Percentiles rank a stretch among this genome's conserved stretches.
Evolutionary conservation across 2,888 invertebrate species (phyloP).

Genomic region (Scotopteryx bipunctaria): DNA sequence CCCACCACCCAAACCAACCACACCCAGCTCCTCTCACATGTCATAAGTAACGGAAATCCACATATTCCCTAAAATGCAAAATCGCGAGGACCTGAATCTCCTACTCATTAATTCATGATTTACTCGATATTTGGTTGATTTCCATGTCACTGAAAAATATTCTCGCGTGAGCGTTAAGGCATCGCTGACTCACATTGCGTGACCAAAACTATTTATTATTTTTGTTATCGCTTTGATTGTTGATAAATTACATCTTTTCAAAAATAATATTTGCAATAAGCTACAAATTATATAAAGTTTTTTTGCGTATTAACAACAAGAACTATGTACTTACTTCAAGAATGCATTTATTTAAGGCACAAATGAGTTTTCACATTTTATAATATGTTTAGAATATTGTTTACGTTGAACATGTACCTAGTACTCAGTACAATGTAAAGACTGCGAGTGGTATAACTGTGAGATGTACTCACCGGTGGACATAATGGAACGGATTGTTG

Average conservation of each 20-base stretch:
- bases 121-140: background rate
- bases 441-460: slow-evolving; percentile 16
- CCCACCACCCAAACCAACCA: no score
- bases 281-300: no score
- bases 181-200: slow-evolving; percentile 3
- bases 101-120: background rate
- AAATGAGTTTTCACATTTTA: slow-evolving; percentile 5
- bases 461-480: slow-evolving; percentile 1
- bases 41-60: slow-evolving; percentile 5
- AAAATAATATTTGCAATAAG: no score
- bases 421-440: slow-evolving; percentile 7
- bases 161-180: slow-evolving; percentile 1
- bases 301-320: background rate
- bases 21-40: no score
- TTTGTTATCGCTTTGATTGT: background rate
- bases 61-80: background rate
- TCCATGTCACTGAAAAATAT: background rate
- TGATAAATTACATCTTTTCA: background rate
- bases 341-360: slow-evolving; percentile 12
- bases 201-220: background rate
- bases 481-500: background rate
- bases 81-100: background rate
- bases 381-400: background rate
- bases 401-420: background rate
- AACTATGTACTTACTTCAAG: background rate